Base-by-base conservation (phyloP, 2,888 invertebrate species). In the Apamea epomidion region DNA sequence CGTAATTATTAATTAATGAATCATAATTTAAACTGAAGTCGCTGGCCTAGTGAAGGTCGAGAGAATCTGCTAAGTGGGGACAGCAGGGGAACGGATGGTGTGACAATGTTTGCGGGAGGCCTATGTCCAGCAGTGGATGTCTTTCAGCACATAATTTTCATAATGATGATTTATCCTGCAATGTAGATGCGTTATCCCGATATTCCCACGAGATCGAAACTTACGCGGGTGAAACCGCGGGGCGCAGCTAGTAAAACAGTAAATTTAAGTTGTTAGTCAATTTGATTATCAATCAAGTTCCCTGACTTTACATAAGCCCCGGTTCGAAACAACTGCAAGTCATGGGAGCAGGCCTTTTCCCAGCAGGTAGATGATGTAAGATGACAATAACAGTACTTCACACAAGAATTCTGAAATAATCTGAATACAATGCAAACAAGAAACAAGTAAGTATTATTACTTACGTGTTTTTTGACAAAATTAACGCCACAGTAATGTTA, bases 341-440 rank as follows among this genome's bases (percentile, higher is more conserved):
- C 14, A 14, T n/a, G 8, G 1, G 0, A 12, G n/a, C 12, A n/a
- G 12, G 18, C 21, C 4, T n/a, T n/a, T 21, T 2, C 2, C 2
- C 8, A 25, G 54, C 21, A 25, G 25, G 3, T 21, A 21, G 54
- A 54, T 18, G 8, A 21, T 25, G 8, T 25, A 21, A 7, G 2
- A 54, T 2, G 21, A 21, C 0, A 54, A 8, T 54, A 54, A 54
- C 16, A 7, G 7, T 62, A 29, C n/a, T 29, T 62, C 7, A 62
- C 29, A 16, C 60, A 14, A 5, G 60, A 14, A n/a, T 60, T n/a
- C 14, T n/a, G 12, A n/a, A 60, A 62, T 16, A 2, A 62, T 62
- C 60, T 29, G 2, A 60, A 1, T 16, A 29, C 0, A n/a, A 29
- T 16, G 29, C 29, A 62, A 29, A 25, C 32, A 37, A n/a, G 8